Evolutionary conservation across 2,888 invertebrate species (phyloP).

Genomic region (Amorpha juglandis): DNA sequence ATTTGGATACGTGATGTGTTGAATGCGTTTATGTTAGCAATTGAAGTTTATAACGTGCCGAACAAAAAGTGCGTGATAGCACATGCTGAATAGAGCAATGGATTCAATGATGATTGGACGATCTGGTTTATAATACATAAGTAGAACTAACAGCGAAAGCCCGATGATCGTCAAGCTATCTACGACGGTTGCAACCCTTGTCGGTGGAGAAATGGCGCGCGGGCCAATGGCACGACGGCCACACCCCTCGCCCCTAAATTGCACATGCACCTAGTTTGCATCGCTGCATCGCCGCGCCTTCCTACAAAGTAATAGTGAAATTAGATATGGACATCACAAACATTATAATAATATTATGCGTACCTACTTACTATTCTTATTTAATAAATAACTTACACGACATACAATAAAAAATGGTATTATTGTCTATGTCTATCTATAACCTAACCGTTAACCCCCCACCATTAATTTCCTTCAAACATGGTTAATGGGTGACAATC

Average conservation of each 20-base stretch:
- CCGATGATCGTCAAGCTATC: slow-evolving; percentile 25
- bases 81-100: not conserved
- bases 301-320: slow-evolving; percentile 15
- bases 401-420: too few species aligned
- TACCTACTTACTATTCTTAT: not conserved
- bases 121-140: not conserved
- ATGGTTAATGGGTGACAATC: too few species aligned
- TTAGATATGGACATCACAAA: slow-evolving; percentile 2
- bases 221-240: slow-evolving; percentile 55
- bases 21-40: too few species aligned
- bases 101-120: slow-evolving; percentile 4
- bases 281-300: slow-evolving; percentile 40
- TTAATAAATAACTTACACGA: too few species aligned
- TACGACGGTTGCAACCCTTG: slow-evolving; percentile 36
- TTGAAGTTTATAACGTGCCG: not conserved
- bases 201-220: slow-evolving; percentile 33
- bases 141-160: slow-evolving; percentile 16
- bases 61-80: not conserved
- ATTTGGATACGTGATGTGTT: too few species aligned
- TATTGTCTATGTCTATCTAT: too few species aligned
- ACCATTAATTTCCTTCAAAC: too few species aligned
- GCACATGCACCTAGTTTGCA: slow-evolving; percentile 48
- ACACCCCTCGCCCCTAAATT: slow-evolving; percentile 46
- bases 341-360: not conserved
- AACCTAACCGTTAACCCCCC: too few species aligned